Conservation (phyloP, 1,140 invertebrate species). For the Ostrea edulis region DNA sequence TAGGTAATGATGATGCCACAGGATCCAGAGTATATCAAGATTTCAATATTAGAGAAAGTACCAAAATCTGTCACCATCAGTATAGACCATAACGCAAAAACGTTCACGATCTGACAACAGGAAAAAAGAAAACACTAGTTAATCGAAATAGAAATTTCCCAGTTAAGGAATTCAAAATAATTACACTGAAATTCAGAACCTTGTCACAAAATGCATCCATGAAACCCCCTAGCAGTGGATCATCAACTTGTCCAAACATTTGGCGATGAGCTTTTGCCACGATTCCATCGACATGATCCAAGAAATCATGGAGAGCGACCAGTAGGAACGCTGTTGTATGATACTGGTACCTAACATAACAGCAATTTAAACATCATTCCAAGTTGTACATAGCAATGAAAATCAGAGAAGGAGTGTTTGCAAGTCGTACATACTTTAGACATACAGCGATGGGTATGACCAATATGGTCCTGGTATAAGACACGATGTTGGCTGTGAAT, state of each 20-base stretch:
- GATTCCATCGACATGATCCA: slow-evolving; percentile 75
- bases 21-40: slow-evolving; percentile 57
- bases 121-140: neutral
- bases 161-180: neutral
- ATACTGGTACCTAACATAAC: slow-evolving; percentile 62
- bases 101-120: slow-evolving; percentile 72
- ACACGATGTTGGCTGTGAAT: slow-evolving; percentile 73
- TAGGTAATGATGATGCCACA: slow-evolving; percentile 71
- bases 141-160: neutral
- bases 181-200: slow-evolving; percentile 40
- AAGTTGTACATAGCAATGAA: neutral
- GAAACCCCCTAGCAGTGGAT: slow-evolving; percentile 73
- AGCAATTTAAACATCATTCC: neutral
- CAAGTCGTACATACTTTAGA: slow-evolving; percentile 65
- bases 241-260: slow-evolving; percentile 69
- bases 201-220: slow-evolving; percentile 76
- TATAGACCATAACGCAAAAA: slow-evolving; percentile 73
- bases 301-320: slow-evolving; percentile 71
- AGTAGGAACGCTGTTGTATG: slow-evolving; percentile 63
- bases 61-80: slow-evolving; percentile 71
- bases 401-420: neutral
- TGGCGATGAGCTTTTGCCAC: slow-evolving; percentile 72
- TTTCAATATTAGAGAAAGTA: slow-evolving; percentile 61
- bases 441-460: slow-evolving; percentile 69
- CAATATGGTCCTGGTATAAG: slow-evolving; percentile 68